phyloP scores from a whole-genome alignment of 2,888 invertebrate species.

The Electrophaes corylata region DNA sequence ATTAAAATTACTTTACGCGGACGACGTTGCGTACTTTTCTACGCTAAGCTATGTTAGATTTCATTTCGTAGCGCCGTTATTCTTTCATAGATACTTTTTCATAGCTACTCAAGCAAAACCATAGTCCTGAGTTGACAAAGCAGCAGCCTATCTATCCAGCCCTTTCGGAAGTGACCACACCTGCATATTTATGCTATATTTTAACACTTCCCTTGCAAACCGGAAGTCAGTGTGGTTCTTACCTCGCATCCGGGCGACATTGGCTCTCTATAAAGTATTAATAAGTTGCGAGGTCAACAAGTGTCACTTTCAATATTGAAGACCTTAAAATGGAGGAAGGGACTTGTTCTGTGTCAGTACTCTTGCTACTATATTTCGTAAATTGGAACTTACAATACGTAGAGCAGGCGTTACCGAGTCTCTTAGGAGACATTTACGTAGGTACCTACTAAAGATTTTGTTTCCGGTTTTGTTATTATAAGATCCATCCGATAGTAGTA shows the following conservation, averaged over 20 bases:
- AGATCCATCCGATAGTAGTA: too few relatives aligned
- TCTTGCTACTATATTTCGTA: constrained; percentile 4
- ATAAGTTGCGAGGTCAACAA: constrained; percentile 59
- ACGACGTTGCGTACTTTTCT: too few relatives aligned
- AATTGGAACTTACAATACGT: background rate
- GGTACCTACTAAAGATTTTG: too few relatives aligned
- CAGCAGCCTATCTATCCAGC: too few relatives aligned
- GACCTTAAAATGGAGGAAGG: constrained; percentile 57
- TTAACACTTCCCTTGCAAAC: constrained; percentile 41
- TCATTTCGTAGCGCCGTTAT: too few relatives aligned
- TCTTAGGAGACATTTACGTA: too few relatives aligned
- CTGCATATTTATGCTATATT: constrained; percentile 19
- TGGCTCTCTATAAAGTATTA: constrained; percentile 46
- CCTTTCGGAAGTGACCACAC: constrained; percentile 20
- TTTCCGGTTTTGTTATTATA: too few relatives aligned
- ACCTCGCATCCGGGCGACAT: constrained; percentile 58
- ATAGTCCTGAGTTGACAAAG: too few relatives aligned
- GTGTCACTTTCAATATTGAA: constrained; percentile 61
- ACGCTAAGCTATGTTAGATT: too few relatives aligned
- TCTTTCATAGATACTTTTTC: too few relatives aligned
- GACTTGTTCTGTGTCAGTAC: constrained; percentile 37
- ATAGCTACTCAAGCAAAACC: too few relatives aligned
- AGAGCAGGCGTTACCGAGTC: background rate
- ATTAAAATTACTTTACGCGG: too few relatives aligned
- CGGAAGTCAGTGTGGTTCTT: constrained; percentile 56